A percentile compares a stretch with the other conserved stretches of the same genome.
Conservation (phyloP, 37 sponge, comb jelly and placozoan genomes). For the Beroe ovata region DNA sequence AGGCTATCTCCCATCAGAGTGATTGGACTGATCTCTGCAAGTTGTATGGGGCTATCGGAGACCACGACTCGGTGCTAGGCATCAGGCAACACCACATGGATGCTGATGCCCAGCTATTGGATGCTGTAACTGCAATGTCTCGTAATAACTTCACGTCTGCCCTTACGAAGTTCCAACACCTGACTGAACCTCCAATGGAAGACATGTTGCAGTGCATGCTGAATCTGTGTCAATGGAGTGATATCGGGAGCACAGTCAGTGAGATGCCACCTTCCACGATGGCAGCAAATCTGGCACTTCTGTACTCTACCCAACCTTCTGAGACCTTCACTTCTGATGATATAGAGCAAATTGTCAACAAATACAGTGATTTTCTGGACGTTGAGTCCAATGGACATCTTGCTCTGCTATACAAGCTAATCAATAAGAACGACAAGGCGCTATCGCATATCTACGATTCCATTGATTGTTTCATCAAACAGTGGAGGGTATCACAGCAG, state of each 20-base stretch:
- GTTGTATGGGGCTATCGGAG: conserved; percentile 7
- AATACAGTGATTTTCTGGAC: background rate
- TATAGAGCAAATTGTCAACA: background rate
- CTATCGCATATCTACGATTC: conserved; percentile 12
- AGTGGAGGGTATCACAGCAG: conserved; percentile 37
- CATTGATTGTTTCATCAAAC: background rate
- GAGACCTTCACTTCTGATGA: conserved; percentile 2
- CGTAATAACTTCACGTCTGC: background rate
- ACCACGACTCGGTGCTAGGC: conserved; percentile 6
- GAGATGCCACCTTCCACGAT: conserved; percentile 6
- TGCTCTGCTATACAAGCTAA: conserved; percentile 1
- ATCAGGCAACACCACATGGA: conserved; percentile 38
- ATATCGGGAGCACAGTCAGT: background rate
- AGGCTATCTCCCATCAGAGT: background rate
- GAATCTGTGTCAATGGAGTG: conserved; percentile 30
- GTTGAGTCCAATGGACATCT: conserved; percentile 6
- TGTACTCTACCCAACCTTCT: background rate
- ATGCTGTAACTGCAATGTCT: conserved; percentile 29
- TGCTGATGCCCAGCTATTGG: background rate
- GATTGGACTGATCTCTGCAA: conserved; percentile 12
- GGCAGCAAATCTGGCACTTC: background rate
- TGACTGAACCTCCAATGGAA: background rate
- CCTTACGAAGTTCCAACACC: background rate
- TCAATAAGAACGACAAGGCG: background rate
- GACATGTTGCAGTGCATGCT: conserved; percentile 19